Evolutionary conservation across 2,797 vertebrate species (phyloP).

Genomic region (Tachyglossus aculeatus): DNA sequence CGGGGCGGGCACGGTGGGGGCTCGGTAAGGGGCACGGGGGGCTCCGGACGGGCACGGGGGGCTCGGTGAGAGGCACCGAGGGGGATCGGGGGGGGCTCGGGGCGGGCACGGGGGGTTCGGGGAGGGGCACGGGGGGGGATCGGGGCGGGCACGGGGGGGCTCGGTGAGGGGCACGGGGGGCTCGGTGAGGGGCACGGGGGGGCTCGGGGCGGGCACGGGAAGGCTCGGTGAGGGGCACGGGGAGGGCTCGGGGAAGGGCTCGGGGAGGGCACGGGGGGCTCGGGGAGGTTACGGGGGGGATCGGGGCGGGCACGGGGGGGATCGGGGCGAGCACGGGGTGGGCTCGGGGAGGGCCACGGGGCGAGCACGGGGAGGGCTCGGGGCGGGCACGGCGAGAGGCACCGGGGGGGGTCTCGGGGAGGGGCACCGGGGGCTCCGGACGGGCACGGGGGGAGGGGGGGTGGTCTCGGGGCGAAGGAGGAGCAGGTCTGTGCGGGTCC

Average conservation of each 20-base stretch:
- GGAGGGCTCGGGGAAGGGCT: neutral
- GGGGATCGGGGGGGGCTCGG: neutral
- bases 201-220: no score
- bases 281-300: neutral
- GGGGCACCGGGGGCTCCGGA: neutral
- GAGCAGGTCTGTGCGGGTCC: no score
- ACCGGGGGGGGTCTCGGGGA: neutral
- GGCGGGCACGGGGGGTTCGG: no score
- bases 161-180: fast-evolving
- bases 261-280: neutral
- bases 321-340: no score
- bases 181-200: fast-evolving
- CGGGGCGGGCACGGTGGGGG: neutral
- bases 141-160: fast-evolving
- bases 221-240: no score
- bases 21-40: neutral
- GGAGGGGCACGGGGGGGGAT: neutral
- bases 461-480: fast-evolving
- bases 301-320: neutral
- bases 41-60: fast-evolving
- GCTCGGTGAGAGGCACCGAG: neutral
- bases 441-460: fast-evolving
- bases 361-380: fast-evolving
- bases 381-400: neutral
- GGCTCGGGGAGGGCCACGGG: no score